Conservation (phyloP, 1,140 invertebrate genomes). For the Nephotettix cincticeps region DNA sequence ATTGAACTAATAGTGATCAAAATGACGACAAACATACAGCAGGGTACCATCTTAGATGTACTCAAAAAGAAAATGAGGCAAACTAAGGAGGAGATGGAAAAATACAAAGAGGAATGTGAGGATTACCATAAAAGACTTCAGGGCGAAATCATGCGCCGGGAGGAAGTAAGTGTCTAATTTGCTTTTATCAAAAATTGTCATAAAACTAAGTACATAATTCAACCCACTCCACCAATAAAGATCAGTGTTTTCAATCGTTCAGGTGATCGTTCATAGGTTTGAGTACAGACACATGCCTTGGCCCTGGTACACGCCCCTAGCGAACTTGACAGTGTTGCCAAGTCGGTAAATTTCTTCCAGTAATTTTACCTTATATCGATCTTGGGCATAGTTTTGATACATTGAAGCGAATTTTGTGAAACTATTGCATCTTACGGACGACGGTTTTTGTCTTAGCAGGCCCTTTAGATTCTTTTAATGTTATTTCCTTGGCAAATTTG, state of each 20-base stretch:
- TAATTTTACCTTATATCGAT: constrained; percentile 27
- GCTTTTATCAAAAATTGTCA: too few relatives aligned
- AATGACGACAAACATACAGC: constrained; percentile 84
- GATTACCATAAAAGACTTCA: constrained; percentile 88
- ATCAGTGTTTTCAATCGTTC: neutral
- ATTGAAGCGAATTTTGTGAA: too few relatives aligned
- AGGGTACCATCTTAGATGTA: constrained; percentile 88
- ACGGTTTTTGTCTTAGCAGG: too few relatives aligned
- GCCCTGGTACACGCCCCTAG: constrained; percentile 9
- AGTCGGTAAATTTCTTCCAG: neutral
- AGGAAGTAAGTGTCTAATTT: constrained; percentile 78
- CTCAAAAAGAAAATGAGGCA: constrained; percentile 99
- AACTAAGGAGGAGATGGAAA: constrained; percentile 96
- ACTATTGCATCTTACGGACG: too few relatives aligned
- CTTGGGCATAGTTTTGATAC: neutral
- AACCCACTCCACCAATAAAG: too few relatives aligned
- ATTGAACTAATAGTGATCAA: constrained; percentile 43
- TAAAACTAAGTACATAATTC: too few relatives aligned
- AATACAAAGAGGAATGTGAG: constrained; percentile 94
- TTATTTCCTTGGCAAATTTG: too few relatives aligned
- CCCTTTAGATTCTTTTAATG: too few relatives aligned
- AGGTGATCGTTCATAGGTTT: too few relatives aligned
- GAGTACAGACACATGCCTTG: neutral
- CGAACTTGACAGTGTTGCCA: constrained; percentile 24
- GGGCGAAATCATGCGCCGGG: constrained; percentile 85